Evolutionary conservation across 1,140 invertebrate species (phyloP).

Genomic region (Drosophila baimaii): DNA sequence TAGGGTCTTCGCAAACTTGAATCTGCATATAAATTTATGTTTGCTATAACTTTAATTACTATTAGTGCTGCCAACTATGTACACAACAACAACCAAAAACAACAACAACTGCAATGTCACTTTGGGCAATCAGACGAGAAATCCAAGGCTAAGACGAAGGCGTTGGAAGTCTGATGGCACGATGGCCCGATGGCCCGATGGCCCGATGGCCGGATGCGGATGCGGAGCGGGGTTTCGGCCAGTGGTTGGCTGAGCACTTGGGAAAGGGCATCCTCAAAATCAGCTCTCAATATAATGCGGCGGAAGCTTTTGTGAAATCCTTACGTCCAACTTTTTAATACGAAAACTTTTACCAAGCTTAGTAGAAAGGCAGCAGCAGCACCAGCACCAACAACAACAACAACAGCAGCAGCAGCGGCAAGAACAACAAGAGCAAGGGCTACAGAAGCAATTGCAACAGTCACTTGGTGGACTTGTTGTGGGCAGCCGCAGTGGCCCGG

Average conservation of each 20-base stretch:
- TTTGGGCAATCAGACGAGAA: slow-evolving; percentile 73
- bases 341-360: slow-evolving; percentile 78
- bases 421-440: slow-evolving; percentile 47
- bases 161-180: slow-evolving; percentile 14
- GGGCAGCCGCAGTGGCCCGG: slow-evolving; percentile 50
- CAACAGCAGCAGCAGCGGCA: slow-evolving; percentile 34
- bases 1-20: slow-evolving; percentile 14
- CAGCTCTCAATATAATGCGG: slow-evolving; percentile 81
- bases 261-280: slow-evolving; percentile 65
- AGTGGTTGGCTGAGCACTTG: slow-evolving; percentile 19
- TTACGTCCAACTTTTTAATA: slow-evolving; percentile 83
- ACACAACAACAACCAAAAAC: slow-evolving; percentile 23
- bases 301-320: slow-evolving; percentile 82
- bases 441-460: slow-evolving; percentile 78
- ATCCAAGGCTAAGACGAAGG: slow-evolving; percentile 46
- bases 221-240: slow-evolving; percentile 1
- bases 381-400: slow-evolving; percentile 46
- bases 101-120: slow-evolving; percentile 64
- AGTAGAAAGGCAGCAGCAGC: slow-evolving; percentile 69
- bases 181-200: background rate
- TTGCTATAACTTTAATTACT: slow-evolving; percentile 78
- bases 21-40: slow-evolving; percentile 67
- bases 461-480: slow-evolving; percentile 81
- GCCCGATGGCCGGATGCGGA: background rate
- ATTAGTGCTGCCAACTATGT: slow-evolving; percentile 56